These are phyloP conservation scores for Galeopterus variegatus DNA, from an alignment of 2,113 vertebrate species.

Conservation along the genomic window DNA sequence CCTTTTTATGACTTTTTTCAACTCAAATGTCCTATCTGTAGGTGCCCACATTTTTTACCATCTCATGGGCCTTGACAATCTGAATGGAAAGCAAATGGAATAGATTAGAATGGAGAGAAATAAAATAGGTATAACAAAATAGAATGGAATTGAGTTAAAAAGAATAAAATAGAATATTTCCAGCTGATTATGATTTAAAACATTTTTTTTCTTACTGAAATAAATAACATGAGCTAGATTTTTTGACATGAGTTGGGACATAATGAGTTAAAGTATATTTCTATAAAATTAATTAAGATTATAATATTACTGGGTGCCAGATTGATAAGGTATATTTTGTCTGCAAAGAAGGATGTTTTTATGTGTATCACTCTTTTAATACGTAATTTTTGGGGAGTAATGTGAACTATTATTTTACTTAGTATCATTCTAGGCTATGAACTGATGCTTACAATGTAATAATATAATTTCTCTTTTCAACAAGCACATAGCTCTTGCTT, in stretches of 20 bases:
- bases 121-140: too few relatives aligned
- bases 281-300: not conserved
- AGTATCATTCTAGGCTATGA: not conserved
- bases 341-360: not conserved
- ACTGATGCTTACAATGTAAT: not conserved
- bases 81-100: not conserved
- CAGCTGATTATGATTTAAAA: not conserved
- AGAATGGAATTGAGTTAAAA: not conserved
- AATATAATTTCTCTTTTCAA: not conserved
- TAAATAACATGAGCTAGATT: not conserved
- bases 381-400: not conserved
- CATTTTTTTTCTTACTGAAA: not conserved
- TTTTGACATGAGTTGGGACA: not conserved
- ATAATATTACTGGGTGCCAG: not conserved
- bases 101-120: too few relatives aligned
- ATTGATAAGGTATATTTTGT: not conserved
- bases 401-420: not conserved
- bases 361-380: not conserved
- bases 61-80: not conserved
- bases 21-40: not conserved
- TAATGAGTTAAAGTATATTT: not conserved
- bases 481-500: not conserved
- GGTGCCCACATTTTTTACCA: rapidly evolving
- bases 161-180: not conserved
- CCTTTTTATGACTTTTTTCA: not conserved